A percentile compares a stretch with the other conserved stretches of the same genome.
phyloP scores from a whole-genome alignment of 2,113 vertebrate genomes.

The Phaetusa simplex region DNA sequence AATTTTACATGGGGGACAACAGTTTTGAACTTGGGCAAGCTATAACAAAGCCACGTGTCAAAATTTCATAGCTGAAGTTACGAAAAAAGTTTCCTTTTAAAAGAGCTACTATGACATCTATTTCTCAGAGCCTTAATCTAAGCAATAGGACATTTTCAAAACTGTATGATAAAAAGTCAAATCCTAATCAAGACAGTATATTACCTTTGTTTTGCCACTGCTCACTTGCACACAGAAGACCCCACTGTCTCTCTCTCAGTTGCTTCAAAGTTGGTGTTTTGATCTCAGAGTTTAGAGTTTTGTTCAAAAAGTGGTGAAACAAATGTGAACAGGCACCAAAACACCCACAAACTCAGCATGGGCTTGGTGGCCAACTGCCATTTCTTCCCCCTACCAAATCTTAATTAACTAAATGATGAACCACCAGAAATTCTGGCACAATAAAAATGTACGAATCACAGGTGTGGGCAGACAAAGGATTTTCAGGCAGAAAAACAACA shows the following conservation, averaged over 20 bases:
- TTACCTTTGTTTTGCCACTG: not conserved
- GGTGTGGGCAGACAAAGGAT: not conserved
- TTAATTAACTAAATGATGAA: not conserved
- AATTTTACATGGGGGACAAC: not conserved
- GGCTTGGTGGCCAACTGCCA: not conserved
- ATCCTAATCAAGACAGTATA: not conserved
- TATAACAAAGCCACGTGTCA: not conserved
- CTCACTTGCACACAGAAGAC: not conserved
- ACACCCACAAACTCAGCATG: not conserved
- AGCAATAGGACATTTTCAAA: not conserved
- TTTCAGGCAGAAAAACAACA: not conserved
- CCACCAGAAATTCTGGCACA: not conserved
- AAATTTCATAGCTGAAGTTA: not conserved
- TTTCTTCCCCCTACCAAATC: not conserved
- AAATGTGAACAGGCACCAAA: not conserved
- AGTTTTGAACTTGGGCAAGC: not conserved
- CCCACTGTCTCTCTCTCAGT: not conserved
- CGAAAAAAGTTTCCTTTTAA: not conserved
- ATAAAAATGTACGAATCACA: not conserved
- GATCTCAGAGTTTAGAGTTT: not conserved
- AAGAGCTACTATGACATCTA: fast-evolving
- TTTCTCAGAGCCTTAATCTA: not conserved
- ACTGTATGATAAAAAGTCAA: not conserved
- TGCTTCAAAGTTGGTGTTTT: not conserved
- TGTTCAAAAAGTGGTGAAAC: not conserved